These are phyloP conservation scores for Oligia fasciuncula DNA, from an alignment of 2,888 invertebrate species.

Conservation along the genomic window DNA sequence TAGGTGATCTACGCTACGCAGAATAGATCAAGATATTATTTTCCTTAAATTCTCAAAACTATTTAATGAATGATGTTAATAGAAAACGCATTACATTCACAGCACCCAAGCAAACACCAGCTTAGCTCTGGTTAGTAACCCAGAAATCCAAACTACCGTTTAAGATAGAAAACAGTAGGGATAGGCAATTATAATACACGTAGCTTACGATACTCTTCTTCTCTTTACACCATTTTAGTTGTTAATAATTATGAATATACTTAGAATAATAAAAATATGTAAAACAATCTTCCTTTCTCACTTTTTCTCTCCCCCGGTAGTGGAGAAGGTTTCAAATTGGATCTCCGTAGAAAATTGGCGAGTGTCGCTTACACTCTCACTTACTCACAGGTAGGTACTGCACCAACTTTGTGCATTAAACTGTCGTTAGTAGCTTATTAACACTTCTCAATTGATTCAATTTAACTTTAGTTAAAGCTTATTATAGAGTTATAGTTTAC, in stretches of 20 bases:
- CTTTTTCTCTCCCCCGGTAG: neutral
- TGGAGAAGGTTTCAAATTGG: constrained; percentile 20
- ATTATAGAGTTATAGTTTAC: neutral
- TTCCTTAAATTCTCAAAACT: neutral
- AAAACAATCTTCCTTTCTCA: neutral
- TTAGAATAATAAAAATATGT: neutral
- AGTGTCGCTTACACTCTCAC: constrained; percentile 14
- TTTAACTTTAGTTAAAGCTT: constrained; percentile 8
- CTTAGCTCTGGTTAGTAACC: neutral
- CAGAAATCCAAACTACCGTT: neutral
- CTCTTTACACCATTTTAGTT: neutral
- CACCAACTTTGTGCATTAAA: constrained; percentile 51
- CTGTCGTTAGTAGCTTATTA: constrained; percentile 41
- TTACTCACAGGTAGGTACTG: constrained; percentile 6
- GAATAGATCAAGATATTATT: neutral
- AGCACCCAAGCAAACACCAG: neutral
- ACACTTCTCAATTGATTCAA: constrained; percentile 37
- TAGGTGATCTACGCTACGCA: neutral
- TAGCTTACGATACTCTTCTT: neutral
- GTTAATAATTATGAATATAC: neutral
- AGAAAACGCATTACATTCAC: neutral
- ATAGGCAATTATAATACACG: neutral
- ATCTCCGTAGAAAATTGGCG: constrained; percentile 23
- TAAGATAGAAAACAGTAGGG: neutral
- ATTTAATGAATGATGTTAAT: neutral